Percentiles rank a stretch among this genome's conserved stretches.
These are phyloP conservation scores for Latrodectus hesperus DNA, from an alignment of 2,888 invertebrate genomes.

Conservation along the genomic window DNA sequence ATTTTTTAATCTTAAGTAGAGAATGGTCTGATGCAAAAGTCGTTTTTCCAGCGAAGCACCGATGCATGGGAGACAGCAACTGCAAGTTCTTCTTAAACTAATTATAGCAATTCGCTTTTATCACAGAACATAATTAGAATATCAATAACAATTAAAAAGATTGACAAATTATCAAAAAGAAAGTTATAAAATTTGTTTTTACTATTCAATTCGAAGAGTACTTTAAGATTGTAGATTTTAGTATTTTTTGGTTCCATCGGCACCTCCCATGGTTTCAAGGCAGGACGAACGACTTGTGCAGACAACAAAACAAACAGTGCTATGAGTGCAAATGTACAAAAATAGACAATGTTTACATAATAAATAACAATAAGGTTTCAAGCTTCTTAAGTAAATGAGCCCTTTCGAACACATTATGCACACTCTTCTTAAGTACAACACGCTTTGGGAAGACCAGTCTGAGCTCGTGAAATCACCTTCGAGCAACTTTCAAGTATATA, in stretches of 20 bases:
- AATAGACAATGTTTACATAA: slow-evolving; percentile 68
- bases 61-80: slow-evolving; percentile 29
- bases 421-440: slow-evolving; percentile 50
- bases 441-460: slow-evolving; percentile 60
- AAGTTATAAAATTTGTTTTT: not conserved
- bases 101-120: too few relatives aligned
- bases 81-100: too few relatives aligned
- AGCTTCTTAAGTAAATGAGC: slow-evolving; percentile 63
- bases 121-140: too few relatives aligned
- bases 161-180: too few relatives aligned
- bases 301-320: slow-evolving; percentile 43
- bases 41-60: slow-evolving; percentile 47
- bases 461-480: not conserved
- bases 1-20: slow-evolving; percentile 64
- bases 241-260: not conserved
- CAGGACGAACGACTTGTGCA: slow-evolving; percentile 51
- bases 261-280: slow-evolving; percentile 9
- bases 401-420: slow-evolving; percentile 37
- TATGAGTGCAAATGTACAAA: slow-evolving; percentile 63
- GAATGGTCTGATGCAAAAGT: slow-evolving; percentile 39
- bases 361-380: slow-evolving; percentile 63
- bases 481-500: too few relatives aligned
- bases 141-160: too few relatives aligned
- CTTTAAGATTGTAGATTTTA: too few relatives aligned
- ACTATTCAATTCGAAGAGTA: not conserved